phyloP scores from a whole-genome alignment of 2,797 vertebrate genomes.

The Pteropus rufus region DNA sequence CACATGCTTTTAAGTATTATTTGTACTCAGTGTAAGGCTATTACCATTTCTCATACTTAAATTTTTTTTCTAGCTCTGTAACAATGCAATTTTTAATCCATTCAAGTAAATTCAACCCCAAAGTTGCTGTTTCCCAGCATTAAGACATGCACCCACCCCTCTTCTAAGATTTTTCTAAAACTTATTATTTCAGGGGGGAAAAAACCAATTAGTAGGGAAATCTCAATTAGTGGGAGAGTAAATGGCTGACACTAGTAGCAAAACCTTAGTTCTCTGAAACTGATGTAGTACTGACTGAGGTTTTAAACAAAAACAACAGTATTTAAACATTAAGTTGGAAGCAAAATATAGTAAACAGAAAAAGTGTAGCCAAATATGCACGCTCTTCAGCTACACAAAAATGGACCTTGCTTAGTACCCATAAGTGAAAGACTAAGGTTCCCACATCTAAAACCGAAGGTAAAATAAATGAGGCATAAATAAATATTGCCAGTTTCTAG shows the following conservation, averaged over 20 bases:
- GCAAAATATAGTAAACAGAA: constrained; percentile 75
- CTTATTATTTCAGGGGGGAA: constrained; percentile 10
- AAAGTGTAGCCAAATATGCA: constrained; percentile 59
- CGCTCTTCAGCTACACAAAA: constrained; percentile 69
- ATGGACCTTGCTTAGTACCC: constrained; percentile 77
- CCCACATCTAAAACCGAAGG: constrained; percentile 59
- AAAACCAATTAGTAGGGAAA: not conserved
- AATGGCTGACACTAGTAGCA: constrained; percentile 61
- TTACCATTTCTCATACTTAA: constrained; percentile 75
- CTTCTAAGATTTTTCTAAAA: constrained; percentile 68
- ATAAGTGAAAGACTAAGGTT: constrained; percentile 63
- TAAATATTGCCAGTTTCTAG: constrained; percentile 79
- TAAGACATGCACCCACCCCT: constrained; percentile 78
- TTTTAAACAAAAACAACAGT: constrained; percentile 54
- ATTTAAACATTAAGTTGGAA: constrained; percentile 63
- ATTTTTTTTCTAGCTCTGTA: constrained; percentile 77
- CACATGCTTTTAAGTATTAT: constrained; percentile 79
- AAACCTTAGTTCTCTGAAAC: constrained; percentile 67
- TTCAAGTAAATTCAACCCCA: constrained; percentile 78
- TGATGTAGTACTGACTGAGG: constrained; percentile 54
- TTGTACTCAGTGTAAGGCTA: constrained; percentile 79
- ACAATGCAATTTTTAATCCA: constrained; percentile 77
- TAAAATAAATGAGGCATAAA: constrained; percentile 73
- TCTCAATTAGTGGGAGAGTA: constrained; percentile 54
- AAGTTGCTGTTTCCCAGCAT: constrained; percentile 70